Percentiles rank a stretch among this genome's conserved stretches.
phyloP scores from a whole-genome alignment of 2,797 vertebrate genomes.

The Monodelphis domestica region DNA sequence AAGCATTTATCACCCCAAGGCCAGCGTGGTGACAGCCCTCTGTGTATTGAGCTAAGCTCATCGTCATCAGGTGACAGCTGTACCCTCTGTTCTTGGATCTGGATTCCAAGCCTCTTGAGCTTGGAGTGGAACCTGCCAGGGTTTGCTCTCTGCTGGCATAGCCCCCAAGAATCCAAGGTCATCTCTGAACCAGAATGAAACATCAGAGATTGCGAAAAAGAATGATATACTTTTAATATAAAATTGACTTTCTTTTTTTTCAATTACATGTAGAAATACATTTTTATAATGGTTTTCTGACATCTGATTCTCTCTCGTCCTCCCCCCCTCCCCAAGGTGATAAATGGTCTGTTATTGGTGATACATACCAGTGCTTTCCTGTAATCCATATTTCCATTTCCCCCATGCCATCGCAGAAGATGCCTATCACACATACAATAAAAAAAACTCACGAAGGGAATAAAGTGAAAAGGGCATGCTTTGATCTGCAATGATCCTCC shows the following conservation, averaged over 20 bases:
- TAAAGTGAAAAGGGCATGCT: no score
- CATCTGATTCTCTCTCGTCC: no score
- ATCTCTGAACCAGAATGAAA: background rate
- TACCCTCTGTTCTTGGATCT: background rate
- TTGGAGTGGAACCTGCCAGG: background rate
- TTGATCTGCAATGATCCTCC: no score
- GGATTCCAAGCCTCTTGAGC: background rate
- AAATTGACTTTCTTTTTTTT: no score
- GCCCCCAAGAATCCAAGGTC: background rate
- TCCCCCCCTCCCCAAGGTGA: background rate
- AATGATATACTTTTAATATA: background rate
- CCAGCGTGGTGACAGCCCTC: background rate
- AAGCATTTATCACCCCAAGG: background rate
- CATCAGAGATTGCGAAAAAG: background rate
- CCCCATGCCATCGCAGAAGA: no score
- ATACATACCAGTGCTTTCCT: no score
- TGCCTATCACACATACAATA: no score
- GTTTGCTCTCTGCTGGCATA: background rate
- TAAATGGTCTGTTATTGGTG: no score
- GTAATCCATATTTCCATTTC: no score
- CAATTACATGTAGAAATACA: no score
- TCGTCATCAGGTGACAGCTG: background rate
- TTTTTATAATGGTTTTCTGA: no score
- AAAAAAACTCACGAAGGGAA: no score
- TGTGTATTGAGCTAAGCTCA: background rate